Evolutionary conservation across 2,888 invertebrate genomes (phyloP), one percentile per base, ranked within the genome.

Genomic region (Pachycephus smyrnensis): DNA sequence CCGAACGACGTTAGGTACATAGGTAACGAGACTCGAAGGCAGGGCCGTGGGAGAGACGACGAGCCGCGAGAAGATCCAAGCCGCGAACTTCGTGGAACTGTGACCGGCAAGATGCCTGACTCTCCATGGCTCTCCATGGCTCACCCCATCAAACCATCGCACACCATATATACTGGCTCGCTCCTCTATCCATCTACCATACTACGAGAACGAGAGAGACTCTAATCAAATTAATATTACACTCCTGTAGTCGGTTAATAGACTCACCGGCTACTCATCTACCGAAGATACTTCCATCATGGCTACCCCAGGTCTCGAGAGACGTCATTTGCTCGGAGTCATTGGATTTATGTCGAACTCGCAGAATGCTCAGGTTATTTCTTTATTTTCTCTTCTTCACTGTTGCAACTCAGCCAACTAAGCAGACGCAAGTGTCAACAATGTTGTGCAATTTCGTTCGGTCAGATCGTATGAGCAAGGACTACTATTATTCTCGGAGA

Each of bases 341-440:
- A 0, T 9, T 55, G 55, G 15, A 55, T 55, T 55, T 9, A 55
- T 6, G 23, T 55, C 9, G 55, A 9, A 55, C 55, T 23, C 23
- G 55, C 55, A 3, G 55, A 55, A 55, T 23, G 55, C 0, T 23
- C 55, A 23, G 55, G 6, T 55, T 55, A 23, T 55, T 2, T 6
- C 9, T 40, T 6, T 9, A 2, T 9, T 23, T 2, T 9, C 1
- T 15, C 15, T 2, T 55, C 55, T 9, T 23, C 55, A 15, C 55
- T 82, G 78, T 81, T 78, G 81, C 82, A 84, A 84, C 74, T 9
- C 12, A 80, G 80, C 82, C 31, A 55, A 40, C 78, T 82, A 85
- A 86, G 83, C 83, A 83, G 31, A 75, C 68, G 77, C 77, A 81
- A 85, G 77, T 82, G 83, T 84, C 80, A 86, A 84, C 84, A 84